Conservation (phyloP, 2,888 invertebrate species). For the Sinohyriopsis cumingii region DNA sequence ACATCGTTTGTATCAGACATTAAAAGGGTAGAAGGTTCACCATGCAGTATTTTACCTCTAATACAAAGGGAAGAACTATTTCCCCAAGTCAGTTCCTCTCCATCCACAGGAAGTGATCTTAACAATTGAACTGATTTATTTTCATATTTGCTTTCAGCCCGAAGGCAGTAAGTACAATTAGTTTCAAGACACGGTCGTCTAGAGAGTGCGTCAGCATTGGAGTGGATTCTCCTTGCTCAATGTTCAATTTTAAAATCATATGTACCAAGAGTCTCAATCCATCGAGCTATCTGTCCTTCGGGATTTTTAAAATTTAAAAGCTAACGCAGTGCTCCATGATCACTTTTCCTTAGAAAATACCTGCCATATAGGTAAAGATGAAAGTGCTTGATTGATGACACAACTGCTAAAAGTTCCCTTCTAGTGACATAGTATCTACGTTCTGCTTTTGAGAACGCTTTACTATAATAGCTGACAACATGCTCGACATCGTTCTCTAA, state of each 20-base stretch:
- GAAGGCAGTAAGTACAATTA: constrained; percentile 15
- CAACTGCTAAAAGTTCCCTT: constrained; percentile 23
- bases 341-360: constrained; percentile 22
- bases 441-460: constrained; percentile 6
- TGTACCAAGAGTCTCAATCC: constrained; percentile 6
- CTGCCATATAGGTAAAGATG: constrained; percentile 35
- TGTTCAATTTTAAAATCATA: constrained; percentile 8
- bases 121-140: no score
- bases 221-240: constrained; percentile 18
- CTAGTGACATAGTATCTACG: constrained; percentile 20
- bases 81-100: no score
- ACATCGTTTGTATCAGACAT: no score
- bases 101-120: no score
- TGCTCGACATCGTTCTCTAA: no score
- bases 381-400: constrained; percentile 27
- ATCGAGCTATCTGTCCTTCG: constrained; percentile 27
- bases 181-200: constrained; percentile 15
- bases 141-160: constrained; percentile 11
- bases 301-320: constrained; percentile 20
- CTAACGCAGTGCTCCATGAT: constrained; percentile 28
- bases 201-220: constrained; percentile 22
- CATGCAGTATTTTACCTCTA: no score
- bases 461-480: constrained; percentile 12
- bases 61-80: no score
- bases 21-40: no score